Evolutionary conservation across 2,888 invertebrate species (phyloP).

Genomic region (Lissocephala sabroskyi): DNA sequence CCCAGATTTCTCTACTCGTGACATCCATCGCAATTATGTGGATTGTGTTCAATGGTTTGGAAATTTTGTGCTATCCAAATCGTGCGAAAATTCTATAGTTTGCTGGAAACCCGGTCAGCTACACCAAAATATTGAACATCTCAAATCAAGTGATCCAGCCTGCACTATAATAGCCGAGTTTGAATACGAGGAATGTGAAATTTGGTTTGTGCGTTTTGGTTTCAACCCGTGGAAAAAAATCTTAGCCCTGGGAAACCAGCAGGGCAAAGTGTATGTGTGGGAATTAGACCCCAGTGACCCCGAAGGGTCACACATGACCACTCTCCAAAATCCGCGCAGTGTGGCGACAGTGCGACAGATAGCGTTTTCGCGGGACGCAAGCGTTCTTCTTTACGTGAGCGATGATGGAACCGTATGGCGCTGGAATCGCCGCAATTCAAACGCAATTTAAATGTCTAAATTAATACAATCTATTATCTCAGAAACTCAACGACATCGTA

Average conservation of each 20-base stretch:
- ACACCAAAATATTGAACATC: slow-evolving; percentile 80
- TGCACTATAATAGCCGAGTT: slow-evolving; percentile 91
- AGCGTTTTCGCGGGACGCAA: slow-evolving; percentile 89
- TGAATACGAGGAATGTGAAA: slow-evolving; percentile 95
- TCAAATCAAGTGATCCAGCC: slow-evolving; percentile 83
- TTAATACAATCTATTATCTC: background rate
- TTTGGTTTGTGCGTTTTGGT: slow-evolving; percentile 97
- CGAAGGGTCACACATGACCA: slow-evolving; percentile 82
- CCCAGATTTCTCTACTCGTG: slow-evolving; percentile 95
- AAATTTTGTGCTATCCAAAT: slow-evolving; percentile 94
- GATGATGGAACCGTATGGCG: slow-evolving; percentile 98
- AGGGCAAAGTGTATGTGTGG: slow-evolving; percentile 95
- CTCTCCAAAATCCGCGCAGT: slow-evolving; percentile 89
- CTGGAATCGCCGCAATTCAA: slow-evolving; percentile 88
- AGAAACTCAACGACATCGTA: slow-evolving; percentile 44
- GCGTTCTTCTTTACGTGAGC: slow-evolving; percentile 91
- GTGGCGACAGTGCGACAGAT: slow-evolving; percentile 94
- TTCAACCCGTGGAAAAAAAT: slow-evolving; percentile 94
- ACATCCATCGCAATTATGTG: slow-evolving; percentile 98
- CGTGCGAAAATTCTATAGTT: slow-evolving; percentile 96
- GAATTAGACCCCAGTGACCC: slow-evolving; percentile 92
- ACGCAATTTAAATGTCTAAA: too few species aligned
- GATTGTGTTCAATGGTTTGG: slow-evolving; percentile 99
- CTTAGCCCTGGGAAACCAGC: slow-evolving; percentile 95
- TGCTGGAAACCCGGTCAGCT: slow-evolving; percentile 97